Evolutionary conservation across 2,888 invertebrate species (phyloP).

Genomic region (Stenchaetothrips biformis): DNA sequence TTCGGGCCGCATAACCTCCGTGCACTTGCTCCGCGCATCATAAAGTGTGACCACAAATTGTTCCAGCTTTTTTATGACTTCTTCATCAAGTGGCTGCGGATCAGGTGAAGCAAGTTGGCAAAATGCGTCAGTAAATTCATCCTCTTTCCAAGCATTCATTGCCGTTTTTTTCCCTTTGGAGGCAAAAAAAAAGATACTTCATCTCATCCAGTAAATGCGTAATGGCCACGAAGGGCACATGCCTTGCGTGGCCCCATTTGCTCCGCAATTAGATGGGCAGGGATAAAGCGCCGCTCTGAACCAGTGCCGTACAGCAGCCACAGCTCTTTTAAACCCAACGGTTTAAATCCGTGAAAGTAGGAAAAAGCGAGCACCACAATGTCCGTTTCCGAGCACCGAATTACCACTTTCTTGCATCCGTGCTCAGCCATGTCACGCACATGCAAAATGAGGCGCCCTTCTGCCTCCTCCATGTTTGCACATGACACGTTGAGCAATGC

Average conservation of each 20-base stretch:
- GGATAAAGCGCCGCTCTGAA: too few species aligned
- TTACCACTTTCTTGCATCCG: slow-evolving; percentile 15
- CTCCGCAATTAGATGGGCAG: too few species aligned
- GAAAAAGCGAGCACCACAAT: slow-evolving; percentile 27
- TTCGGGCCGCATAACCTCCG: too few species aligned
- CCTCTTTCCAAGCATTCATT: slow-evolving; percentile 21
- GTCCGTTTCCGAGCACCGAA: slow-evolving; percentile 22
- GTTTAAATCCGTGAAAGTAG: neutral
- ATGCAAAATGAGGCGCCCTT: slow-evolving; percentile 23
- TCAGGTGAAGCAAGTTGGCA: too few species aligned
- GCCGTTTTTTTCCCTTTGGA: slow-evolving; percentile 16
- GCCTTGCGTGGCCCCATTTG: too few species aligned
- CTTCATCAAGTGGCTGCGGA: too few species aligned
- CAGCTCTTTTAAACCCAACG: slow-evolving; percentile 3
- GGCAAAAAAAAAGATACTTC: slow-evolving; percentile 26
- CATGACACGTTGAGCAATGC: neutral
- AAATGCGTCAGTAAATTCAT: neutral
- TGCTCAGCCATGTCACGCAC: slow-evolving; percentile 19
- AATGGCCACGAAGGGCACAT: too few species aligned
- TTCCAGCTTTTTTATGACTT: too few species aligned
- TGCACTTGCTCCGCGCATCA: too few species aligned
- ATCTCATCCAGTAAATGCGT: slow-evolving; percentile 1
- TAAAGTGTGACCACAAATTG: too few species aligned
- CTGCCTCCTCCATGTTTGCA: slow-evolving; percentile 25
- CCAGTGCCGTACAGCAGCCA: slow-evolving; percentile 26